phyloP scores from a whole-genome alignment of 2,797 vertebrate species.

The Enteromius trimaculatus region DNA sequence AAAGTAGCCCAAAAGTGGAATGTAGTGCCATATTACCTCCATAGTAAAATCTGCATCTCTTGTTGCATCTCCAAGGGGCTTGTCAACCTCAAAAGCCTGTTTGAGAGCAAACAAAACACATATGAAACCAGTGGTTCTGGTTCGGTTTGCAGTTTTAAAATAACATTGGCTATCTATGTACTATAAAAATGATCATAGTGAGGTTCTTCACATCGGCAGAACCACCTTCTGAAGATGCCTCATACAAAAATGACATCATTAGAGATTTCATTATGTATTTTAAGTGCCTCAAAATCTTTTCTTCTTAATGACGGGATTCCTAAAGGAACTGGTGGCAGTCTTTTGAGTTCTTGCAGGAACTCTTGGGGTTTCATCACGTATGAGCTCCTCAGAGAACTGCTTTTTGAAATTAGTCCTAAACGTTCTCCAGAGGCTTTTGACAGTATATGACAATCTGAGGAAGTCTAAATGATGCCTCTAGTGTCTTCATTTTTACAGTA shows the following conservation, averaged over 20 bases:
- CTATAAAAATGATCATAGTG: not conserved
- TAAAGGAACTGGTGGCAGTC: not conserved
- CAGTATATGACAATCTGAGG: not conserved
- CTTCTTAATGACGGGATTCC: not conserved
- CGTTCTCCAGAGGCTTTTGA: constrained; percentile 11
- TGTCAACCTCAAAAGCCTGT: constrained; percentile 58
- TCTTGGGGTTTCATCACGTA: not conserved
- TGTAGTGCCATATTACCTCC: constrained; percentile 47
- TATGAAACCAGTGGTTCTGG: not conserved
- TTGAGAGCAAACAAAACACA: constrained; percentile 16
- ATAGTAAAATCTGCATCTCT: constrained; percentile 50
- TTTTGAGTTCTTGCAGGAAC: not conserved
- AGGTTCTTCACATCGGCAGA: not conserved
- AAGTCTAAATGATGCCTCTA: not conserved
- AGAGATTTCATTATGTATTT: not conserved
- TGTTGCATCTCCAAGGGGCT: constrained; percentile 25
- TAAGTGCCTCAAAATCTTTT: not conserved
- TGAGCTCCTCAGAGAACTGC: not conserved
- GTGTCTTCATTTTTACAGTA: constrained; percentile 36
- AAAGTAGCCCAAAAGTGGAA: not conserved
- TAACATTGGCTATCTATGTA: not conserved
- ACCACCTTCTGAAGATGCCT: not conserved
- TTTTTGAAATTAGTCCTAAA: not conserved
- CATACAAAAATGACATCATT: not conserved
- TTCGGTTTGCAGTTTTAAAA: not conserved